phyloP scores from a whole-genome alignment of 1,140 invertebrate genomes.

The Heliconius himera region DNA sequence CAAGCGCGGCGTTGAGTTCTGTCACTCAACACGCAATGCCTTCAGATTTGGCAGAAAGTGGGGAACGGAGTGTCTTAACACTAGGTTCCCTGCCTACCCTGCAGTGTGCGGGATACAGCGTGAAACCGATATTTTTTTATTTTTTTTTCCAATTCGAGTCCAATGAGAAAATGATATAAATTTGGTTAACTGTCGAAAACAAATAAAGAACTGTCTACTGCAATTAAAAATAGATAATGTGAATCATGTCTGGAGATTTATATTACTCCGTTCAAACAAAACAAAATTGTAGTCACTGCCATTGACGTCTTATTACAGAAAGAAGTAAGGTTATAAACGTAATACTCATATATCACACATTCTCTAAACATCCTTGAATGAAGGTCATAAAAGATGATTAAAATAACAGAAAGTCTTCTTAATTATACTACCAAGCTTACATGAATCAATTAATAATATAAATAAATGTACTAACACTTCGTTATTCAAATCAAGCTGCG shows the following conservation, averaged over 20 bases:
- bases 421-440: neutral
- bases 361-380: neutral
- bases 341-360: conserved; percentile 4
- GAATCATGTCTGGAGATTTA: neutral
- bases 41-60: too few species aligned
- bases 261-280: neutral
- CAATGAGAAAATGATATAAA: too few species aligned
- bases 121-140: too few species aligned
- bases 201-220: too few species aligned
- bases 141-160: too few species aligned
- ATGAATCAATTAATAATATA: neutral
- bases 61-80: too few species aligned
- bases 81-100: too few species aligned
- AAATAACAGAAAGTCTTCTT: neutral
- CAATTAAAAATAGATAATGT: neutral
- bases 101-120: too few species aligned
- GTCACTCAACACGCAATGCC: too few species aligned
- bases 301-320: neutral
- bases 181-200: too few species aligned
- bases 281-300: neutral
- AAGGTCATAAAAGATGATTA: neutral
- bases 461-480: conserved; percentile 19
- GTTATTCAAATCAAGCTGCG: conserved; percentile 40
- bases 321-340: conserved; percentile 4
- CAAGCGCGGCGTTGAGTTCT: too few species aligned